These are phyloP conservation scores for Corynorhinus townsendii DNA, from an alignment of 2,113 vertebrate genomes.

Conservation along the genomic window DNA sequence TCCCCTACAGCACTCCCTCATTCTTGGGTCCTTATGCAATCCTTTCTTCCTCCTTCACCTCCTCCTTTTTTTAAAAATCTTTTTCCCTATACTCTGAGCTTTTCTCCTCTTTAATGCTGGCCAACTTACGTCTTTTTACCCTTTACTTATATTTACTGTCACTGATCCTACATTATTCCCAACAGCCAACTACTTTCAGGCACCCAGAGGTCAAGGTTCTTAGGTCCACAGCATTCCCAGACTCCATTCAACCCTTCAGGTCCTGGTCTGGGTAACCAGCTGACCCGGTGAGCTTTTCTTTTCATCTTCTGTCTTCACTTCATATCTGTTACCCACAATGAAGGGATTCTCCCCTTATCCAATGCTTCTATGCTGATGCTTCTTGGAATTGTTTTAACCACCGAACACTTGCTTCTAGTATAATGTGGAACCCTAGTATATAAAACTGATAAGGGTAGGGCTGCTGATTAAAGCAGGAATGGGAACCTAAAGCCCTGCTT, in stretches of 20 bases:
- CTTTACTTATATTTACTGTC: background rate
- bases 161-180: background rate
- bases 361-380: background rate
- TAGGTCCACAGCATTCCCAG: background rate
- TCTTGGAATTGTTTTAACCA: background rate
- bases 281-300: conserved; percentile 62
- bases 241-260: background rate
- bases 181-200: conserved; percentile 27
- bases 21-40: background rate
- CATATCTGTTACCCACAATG: background rate
- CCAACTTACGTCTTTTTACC: background rate
- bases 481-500: background rate
- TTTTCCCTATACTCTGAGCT: background rate
- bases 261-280: conserved; percentile 15
- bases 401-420: background rate
- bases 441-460: background rate
- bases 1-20: background rate
- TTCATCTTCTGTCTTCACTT: background rate
- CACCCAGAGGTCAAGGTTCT: background rate
- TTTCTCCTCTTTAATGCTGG: background rate
- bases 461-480: background rate
- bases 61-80: background rate
- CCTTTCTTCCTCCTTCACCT: background rate
- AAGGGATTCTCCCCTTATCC: background rate
- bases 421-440: background rate